Conservation (phyloP, 1,140 invertebrate species). For the Uloborus diversus region DNA sequence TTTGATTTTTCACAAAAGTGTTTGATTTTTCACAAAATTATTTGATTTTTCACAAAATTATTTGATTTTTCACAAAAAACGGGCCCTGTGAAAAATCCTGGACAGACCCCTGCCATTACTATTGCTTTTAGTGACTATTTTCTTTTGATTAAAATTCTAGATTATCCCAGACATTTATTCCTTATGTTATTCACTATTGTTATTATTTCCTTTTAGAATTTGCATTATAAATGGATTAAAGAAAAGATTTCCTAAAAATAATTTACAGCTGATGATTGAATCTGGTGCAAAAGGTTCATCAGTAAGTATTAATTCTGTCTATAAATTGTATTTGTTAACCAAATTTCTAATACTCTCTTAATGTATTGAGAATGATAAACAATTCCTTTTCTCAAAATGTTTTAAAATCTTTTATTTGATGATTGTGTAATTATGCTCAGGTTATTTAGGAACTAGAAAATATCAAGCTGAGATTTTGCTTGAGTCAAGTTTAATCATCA, state of each 20-base stretch:
- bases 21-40: no score
- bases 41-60: no score
- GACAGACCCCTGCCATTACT: not conserved
- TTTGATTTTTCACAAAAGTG: no score
- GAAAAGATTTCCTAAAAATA: conserved; percentile 91
- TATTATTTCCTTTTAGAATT: conserved; percentile 63
- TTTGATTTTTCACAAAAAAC: no score
- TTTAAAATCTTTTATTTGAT: no score
- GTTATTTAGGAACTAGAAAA: no score
- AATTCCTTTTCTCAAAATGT: no score
- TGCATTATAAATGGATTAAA: conserved; percentile 84
- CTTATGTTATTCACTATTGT: not conserved
- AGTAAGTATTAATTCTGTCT: conserved; percentile 64
- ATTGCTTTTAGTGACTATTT: not conserved
- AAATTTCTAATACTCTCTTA: no score
- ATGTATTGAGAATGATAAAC: no score
- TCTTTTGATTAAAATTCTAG: not conserved
- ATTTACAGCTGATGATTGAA: conserved; percentile 96
- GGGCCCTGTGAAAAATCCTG: no score
- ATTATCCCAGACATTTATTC: not conserved
- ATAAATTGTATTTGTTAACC: not conserved
- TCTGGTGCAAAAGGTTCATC: conserved; percentile 97
- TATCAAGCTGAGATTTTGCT: no score
- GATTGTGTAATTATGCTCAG: no score
- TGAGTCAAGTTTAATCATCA: not conserved